phyloP scores from a whole-genome alignment of 2,797 vertebrate species.

The Acanthopagrus latus region DNA sequence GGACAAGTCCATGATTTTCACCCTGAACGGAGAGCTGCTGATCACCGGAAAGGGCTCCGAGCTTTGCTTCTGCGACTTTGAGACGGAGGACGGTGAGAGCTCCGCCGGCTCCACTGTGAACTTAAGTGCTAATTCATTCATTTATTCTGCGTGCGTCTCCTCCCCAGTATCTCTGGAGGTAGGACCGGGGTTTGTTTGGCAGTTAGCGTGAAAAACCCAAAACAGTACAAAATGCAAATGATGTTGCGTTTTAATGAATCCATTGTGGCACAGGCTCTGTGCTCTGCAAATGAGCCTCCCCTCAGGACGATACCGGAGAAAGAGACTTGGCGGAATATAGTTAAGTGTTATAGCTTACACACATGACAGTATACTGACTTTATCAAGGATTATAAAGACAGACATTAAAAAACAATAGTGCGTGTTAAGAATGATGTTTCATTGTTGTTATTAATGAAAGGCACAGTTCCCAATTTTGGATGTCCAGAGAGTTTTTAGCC shows the following conservation, averaged over 20 bases:
- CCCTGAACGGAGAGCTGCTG: slow-evolving; percentile 96
- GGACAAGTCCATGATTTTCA: slow-evolving; percentile 99
- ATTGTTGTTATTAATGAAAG: not conserved
- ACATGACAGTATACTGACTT: not conserved
- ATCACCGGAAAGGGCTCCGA: slow-evolving; percentile 98
- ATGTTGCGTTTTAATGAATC: slow-evolving; percentile 39
- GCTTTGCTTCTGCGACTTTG: slow-evolving; percentile 96
- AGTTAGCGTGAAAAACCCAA: slow-evolving; percentile 8
- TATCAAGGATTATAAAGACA: not conserved
- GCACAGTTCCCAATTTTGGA: not conserved
- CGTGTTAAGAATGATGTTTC: not conserved
- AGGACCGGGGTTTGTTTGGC: slow-evolving; percentile 25
- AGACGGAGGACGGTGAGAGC: slow-evolving; percentile 93
- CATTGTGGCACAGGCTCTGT: slow-evolving; percentile 20
- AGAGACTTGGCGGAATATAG: slow-evolving; percentile 10
- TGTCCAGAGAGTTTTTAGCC: not conserved
- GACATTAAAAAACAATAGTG: not conserved
- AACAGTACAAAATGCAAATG: slow-evolving; percentile 18
- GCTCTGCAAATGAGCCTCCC: slow-evolving; percentile 41
- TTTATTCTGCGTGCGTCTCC: slow-evolving; percentile 35
- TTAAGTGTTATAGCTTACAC: not conserved
- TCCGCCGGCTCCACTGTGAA: not conserved
- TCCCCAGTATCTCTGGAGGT: slow-evolving; percentile 20
- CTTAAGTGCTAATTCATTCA: slow-evolving; percentile 21
- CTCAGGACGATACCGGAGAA: slow-evolving; percentile 4